Base-by-base conservation (phyloP, 2,888 invertebrate species). In the Glyphotaelius pellucidus region DNA sequence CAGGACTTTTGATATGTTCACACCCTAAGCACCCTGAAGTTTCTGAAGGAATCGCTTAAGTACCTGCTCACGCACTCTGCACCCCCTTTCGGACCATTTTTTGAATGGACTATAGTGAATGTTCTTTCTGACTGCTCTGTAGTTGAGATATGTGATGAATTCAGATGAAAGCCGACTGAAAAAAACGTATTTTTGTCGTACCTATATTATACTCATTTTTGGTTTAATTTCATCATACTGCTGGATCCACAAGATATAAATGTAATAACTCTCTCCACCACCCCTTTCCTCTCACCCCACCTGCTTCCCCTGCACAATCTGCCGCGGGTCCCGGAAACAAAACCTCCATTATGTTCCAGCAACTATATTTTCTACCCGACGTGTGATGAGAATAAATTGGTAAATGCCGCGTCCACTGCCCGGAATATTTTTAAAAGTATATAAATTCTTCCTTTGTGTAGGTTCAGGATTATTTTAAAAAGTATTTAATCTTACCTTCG, bases 311-410 rank as follows among this genome's bases (percentile, higher is more conserved):
- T 14, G 35, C 88, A 32, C 88, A 79, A 79, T 79, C 88, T 79
- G 88, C 67, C 88, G 38, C 80, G 88, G 31, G 79, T 89, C 35
- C 88, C 88, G 79, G 88, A 79, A 89, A 89, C 67, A 67, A 79
- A 88, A 35, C 88, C 88, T 32, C 88, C 88, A 89, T 89, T 89
- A 89, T 67, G 88, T 89, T 35, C 79, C 79, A n/a, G 32, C 35
- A 25, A 79, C 38, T 87, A 42, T 88, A 86, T 86, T 86, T 89
- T 89, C 31, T 89, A 25, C n/a, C n/a, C 67, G 79, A 89, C 80
- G 86, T 86, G 88, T 67, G 88, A 89, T 89, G 79, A 35, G 79
- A 89, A 89, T 79, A 80, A 89, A 89, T 89, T 79, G 79, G 35
- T 79, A 79, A 25, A 25, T 89, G 42, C 42, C 35, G n/a, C 79